These are phyloP conservation scores for Denticeps clupeoides DNA, from an alignment of 2,797 vertebrate genomes.

Conservation along the genomic window DNA sequence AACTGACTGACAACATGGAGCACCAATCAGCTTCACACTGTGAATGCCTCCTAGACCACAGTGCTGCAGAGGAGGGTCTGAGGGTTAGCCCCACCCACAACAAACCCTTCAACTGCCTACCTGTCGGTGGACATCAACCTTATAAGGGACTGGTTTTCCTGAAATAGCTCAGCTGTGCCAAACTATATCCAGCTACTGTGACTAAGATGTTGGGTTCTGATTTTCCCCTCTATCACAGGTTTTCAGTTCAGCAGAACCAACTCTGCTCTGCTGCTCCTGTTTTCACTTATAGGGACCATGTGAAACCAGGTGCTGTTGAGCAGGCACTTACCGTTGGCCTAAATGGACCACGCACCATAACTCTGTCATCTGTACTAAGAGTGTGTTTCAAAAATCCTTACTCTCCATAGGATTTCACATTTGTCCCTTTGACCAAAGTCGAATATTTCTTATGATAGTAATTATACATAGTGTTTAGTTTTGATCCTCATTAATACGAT, in stretches of 20 bases:
- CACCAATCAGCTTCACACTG: conserved; percentile 25
- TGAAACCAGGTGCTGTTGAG: too few species aligned
- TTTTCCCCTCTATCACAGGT: background rate
- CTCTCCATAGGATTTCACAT: too few species aligned
- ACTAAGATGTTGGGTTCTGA: conserved; percentile 24
- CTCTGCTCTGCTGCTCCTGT: conserved; percentile 10
- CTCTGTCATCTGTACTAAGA: too few species aligned
- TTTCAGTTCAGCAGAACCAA: conserved; percentile 7
- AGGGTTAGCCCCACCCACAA: conserved; percentile 25
- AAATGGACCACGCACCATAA: too few species aligned
- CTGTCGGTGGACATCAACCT: conserved; percentile 25
- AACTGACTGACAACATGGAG: conserved; percentile 16
- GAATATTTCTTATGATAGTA: too few species aligned
- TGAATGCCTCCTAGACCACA: conserved; percentile 29
- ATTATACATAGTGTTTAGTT: too few species aligned
- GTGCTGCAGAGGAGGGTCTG: conserved; percentile 23
- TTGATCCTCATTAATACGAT: too few species aligned
- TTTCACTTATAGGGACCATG: conserved; percentile 16
- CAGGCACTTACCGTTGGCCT: too few species aligned
- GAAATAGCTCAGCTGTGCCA: conserved; percentile 33
- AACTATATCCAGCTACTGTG: conserved; percentile 38
- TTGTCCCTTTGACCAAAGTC: too few species aligned
- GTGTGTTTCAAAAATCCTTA: too few species aligned
- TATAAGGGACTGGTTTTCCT: conserved; percentile 28
- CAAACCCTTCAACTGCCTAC: conserved; percentile 28